Conservation (phyloP, 2,888 invertebrate genomes). For the Labia minor region DNA sequence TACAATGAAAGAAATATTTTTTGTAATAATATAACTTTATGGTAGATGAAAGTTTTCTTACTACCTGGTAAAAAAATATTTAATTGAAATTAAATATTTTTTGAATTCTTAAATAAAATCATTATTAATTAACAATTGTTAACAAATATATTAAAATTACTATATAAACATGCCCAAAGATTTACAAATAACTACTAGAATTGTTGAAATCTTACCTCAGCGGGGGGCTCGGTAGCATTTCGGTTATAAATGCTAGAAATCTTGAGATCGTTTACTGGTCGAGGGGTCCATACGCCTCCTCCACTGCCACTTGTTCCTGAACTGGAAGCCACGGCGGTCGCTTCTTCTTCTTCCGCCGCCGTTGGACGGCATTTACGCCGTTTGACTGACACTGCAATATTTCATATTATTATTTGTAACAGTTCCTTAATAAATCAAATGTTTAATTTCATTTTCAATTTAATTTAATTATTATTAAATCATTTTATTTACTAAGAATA, state of each 20-base stretch:
- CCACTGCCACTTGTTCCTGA: constrained; percentile 27
- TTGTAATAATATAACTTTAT: no score
- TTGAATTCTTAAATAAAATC: no score
- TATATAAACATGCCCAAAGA: no score
- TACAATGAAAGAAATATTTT: no score
- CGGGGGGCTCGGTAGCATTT: constrained; percentile 60
- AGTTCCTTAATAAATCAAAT: no score
- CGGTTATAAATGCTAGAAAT: constrained; percentile 80
- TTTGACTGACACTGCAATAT: constrained; percentile 45
- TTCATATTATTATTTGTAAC: background rate
- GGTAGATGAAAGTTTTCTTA: no score
- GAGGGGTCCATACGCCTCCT: constrained; percentile 60
- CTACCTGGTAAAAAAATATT: no score
- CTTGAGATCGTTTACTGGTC: constrained; percentile 75
- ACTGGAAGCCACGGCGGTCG: constrained; percentile 35
- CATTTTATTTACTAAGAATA: no score
- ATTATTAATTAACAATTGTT: no score
- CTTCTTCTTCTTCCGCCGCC: constrained; percentile 44
- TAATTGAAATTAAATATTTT: no score
- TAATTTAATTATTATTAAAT: no score
- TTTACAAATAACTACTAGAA: background rate
- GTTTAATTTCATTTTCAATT: background rate
- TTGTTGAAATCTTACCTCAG: constrained; percentile 43
- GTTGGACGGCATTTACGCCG: constrained; percentile 61
- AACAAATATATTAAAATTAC: background rate